Percentiles rank a stretch among this genome's conserved stretches.
phyloP scores from a whole-genome alignment of 2,888 invertebrate species.

The Stratiomys singularior region DNA sequence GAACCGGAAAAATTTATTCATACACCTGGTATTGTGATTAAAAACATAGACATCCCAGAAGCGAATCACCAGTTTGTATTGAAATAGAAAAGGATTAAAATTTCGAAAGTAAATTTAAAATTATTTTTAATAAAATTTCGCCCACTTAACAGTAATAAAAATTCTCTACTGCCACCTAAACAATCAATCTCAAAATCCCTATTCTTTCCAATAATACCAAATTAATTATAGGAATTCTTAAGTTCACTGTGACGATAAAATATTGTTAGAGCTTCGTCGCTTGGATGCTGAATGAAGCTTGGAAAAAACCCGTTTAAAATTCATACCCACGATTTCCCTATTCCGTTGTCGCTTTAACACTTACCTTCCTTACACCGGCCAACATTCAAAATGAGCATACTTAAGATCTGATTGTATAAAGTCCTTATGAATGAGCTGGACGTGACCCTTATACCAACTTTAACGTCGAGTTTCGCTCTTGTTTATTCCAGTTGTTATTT shows the following conservation, averaged over 20 bases:
- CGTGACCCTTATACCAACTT: not conserved
- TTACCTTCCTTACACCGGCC: not conserved
- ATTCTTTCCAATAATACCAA: no score
- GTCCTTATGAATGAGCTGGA: slow-evolving; percentile 2
- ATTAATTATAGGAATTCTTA: not conserved
- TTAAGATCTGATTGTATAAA: not conserved
- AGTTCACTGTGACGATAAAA: not conserved
- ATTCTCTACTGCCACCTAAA: no score
- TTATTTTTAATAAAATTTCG: no score
- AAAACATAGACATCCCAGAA: no score
- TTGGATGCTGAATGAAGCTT: not conserved
- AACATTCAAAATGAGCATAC: not conserved
- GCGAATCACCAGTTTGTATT: no score
- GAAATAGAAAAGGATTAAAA: no score
- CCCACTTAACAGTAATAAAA: no score
- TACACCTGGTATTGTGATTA: no score
- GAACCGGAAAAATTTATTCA: no score
- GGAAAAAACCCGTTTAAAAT: not conserved
- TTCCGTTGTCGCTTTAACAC: not conserved
- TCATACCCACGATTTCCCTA: not conserved
- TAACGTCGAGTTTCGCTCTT: not conserved
- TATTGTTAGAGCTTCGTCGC: not conserved
- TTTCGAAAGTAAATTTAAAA: no score
- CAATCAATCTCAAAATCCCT: no score
- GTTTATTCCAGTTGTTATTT: no score